phyloP scores from a whole-genome alignment of 2,113 vertebrate species.

The Ifrita kowaldi region DNA sequence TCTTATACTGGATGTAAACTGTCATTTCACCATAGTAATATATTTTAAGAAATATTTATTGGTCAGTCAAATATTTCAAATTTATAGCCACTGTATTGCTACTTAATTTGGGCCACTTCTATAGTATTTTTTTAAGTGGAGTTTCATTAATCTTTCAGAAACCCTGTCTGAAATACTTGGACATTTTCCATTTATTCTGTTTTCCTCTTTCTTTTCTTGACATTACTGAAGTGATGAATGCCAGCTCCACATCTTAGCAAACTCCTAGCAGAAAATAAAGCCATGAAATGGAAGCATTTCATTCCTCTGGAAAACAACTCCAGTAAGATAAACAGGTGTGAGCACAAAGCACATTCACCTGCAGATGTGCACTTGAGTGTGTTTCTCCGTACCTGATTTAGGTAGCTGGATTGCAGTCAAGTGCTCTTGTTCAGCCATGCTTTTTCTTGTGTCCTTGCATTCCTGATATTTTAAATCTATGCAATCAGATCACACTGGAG shows the following conservation, averaged over 20 bases:
- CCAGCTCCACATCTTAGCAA: neutral
- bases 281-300: neutral
- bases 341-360: neutral
- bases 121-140: neutral
- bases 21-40: neutral
- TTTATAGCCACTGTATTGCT: neutral
- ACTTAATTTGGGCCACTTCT: neutral
- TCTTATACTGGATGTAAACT: neutral
- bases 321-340: neutral
- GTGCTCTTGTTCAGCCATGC: neutral
- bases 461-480: neutral
- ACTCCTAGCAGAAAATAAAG: neutral
- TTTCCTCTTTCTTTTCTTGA: neutral
- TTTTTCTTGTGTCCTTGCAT: neutral
- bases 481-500: neutral
- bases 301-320: neutral
- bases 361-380: accelerated
- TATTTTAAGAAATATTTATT: neutral
- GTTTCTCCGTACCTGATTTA: neutral
- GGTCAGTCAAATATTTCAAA: neutral
- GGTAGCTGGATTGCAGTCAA: neutral
- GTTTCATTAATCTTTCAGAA: neutral
- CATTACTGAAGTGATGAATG: neutral
- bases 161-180: neutral
- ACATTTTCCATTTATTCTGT: neutral